Conservation (phyloP, 2,888 invertebrate species). For the Drosophila heteroneura region DNA sequence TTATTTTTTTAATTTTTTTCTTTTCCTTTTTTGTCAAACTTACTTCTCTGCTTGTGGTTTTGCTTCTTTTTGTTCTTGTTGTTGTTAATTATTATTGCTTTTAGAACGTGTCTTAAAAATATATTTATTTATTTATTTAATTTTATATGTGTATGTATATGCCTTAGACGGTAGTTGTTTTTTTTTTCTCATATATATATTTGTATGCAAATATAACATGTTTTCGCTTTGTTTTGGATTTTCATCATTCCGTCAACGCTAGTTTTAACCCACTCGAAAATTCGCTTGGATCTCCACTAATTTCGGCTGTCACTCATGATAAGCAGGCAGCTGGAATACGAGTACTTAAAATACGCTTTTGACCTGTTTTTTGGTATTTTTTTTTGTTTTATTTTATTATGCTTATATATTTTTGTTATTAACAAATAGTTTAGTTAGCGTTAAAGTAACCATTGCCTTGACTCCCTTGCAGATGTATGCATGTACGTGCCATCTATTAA, state of each 20-base stretch:
- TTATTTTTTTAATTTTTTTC: slow-evolving; percentile 5
- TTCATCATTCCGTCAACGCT: neutral
- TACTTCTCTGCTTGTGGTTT: slow-evolving; percentile 41
- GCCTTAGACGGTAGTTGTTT: slow-evolving; percentile 52
- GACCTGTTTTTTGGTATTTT: slow-evolving; percentile 16
- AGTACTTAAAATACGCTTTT: slow-evolving; percentile 27
- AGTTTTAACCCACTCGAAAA: slow-evolving; percentile 34
- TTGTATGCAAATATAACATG: slow-evolving; percentile 72
- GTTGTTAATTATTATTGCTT: slow-evolving; percentile 85
- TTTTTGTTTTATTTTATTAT: slow-evolving; percentile 29
- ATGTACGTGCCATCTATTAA: slow-evolving; percentile 14
- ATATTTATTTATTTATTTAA: slow-evolving; percentile 63
- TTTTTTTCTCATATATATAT: slow-evolving; percentile 43
- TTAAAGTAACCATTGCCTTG: slow-evolving; percentile 65
- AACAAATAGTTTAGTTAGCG: slow-evolving; percentile 66
- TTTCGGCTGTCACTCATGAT: slow-evolving; percentile 15
- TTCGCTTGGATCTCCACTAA: slow-evolving; percentile 26
- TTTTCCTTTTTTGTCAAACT: slow-evolving; percentile 49
- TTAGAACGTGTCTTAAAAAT: slow-evolving; percentile 85
- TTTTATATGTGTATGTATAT: slow-evolving; percentile 58
- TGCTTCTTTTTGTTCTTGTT: slow-evolving; percentile 38
- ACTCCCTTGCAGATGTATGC: slow-evolving; percentile 53
- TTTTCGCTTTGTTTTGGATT: slow-evolving; percentile 35
- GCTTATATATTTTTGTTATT: slow-evolving; percentile 31
- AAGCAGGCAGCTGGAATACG: slow-evolving; percentile 38